A percentile compares a stretch with the other conserved stretches of the same genome.
phyloP scores from a whole-genome alignment of 2,797 vertebrate genomes.

The Sciurus vulgaris region DNA sequence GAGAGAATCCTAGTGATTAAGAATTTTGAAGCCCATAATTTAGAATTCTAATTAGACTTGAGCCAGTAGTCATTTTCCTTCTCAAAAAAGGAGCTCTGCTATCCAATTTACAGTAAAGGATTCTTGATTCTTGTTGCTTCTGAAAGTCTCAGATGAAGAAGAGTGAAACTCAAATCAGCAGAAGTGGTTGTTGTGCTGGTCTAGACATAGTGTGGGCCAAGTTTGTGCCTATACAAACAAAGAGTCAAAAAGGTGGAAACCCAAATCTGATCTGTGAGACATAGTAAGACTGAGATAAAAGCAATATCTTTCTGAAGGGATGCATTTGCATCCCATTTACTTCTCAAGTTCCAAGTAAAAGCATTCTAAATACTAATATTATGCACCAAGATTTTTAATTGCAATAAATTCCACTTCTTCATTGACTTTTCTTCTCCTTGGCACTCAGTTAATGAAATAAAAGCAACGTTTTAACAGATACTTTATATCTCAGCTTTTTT shows the following conservation, averaged over 20 bases:
- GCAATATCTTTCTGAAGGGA: neutral
- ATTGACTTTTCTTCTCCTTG: neutral
- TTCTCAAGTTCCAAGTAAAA: neutral
- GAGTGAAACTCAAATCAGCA: neutral
- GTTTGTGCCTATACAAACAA: neutral
- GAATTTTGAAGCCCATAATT: constrained; percentile 81
- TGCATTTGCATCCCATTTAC: neutral
- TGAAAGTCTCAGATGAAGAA: constrained; percentile 3
- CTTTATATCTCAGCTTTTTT: neutral
- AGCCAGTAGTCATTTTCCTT: constrained; percentile 77
- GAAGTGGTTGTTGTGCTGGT: neutral
- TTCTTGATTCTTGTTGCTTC: constrained; percentile 61
- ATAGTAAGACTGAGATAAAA: neutral
- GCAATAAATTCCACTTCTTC: neutral
- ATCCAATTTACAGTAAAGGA: constrained; percentile 64
- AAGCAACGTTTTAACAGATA: neutral
- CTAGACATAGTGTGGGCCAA: neutral
- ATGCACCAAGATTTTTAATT: neutral
- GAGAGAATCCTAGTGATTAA: constrained; percentile 82
- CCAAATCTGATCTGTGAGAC: neutral
- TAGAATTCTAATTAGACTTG: constrained; percentile 83
- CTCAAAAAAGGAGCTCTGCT: constrained; percentile 62
- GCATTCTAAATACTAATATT: neutral
- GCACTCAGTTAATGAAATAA: constrained; percentile 36
- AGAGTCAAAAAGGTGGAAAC: neutral